Evolutionary conservation across 2,888 invertebrate genomes (phyloP), one percentile per base, ranked within the genome.

Genomic region (Lamproptera curius): DNA sequence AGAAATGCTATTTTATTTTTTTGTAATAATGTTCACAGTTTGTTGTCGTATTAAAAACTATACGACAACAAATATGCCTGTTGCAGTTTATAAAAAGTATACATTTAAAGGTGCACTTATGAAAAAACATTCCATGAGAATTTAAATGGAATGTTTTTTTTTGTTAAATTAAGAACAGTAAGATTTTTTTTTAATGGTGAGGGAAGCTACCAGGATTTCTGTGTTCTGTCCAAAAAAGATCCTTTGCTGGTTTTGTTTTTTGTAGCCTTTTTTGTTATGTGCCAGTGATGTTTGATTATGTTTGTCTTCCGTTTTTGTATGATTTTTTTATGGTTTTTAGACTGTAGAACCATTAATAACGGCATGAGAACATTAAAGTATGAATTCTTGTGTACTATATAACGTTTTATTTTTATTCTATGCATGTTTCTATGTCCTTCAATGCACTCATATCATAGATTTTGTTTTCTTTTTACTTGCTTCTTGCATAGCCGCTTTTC

Each of bases 361-460:
- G 16, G 43, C 39, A 33, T 16, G 42, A 37, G 28, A n/a, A 14
- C n/a, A 6, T 16, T 31, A 4, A 11, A 31, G 43, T 49, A 44
- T 36, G 40, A 28, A 9, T 35, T 23, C 23, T 20, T 1, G 11
- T 26, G 16, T 35, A 39, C 9, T 16, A 2, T 52, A 52, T 53
- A 48, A 34, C 39, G 36, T 54, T 53, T 55, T 53, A 49, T 52
- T 55, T 63, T 69, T 63, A 62, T 64, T 55, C 50, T 52, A 41
- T 61, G 85, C 80, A 84, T 81, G 84, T 58, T 70, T 76, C 76
- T 74, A 53, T 81, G 83, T 82, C 83, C 83, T 85, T 80, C 77
- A 72, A 70, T 77, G 83, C 86, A 86, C 83, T 73, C 69, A 84
- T 76, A 78, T 84, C 83, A 84, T 85, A 84, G 70, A 70, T 63